These are phyloP conservation scores for Syngnathus scovelli DNA, from an alignment of 2,113 vertebrate genomes.

Conservation along the genomic window DNA sequence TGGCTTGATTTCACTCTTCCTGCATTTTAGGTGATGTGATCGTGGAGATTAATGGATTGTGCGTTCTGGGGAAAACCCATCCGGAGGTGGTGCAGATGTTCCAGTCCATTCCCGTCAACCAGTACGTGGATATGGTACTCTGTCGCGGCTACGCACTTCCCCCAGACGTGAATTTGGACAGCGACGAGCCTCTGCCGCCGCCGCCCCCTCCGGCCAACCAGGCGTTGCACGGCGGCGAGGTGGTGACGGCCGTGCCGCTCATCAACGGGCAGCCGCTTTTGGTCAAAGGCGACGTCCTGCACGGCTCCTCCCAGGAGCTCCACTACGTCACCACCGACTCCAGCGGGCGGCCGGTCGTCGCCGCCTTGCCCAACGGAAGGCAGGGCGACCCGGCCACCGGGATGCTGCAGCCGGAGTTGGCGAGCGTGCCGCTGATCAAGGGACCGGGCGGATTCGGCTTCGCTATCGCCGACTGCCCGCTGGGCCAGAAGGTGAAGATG, in stretches of 20 bases:
- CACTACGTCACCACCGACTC: conserved; percentile 77
- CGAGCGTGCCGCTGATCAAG: conserved; percentile 62
- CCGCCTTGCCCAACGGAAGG: conserved; percentile 71
- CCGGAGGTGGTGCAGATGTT: conserved; percentile 99
- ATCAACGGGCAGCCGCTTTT: conserved; percentile 75
- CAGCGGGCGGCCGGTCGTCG: conserved; percentile 71
- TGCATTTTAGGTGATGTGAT: conserved; percentile 85
- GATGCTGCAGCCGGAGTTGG: conserved; percentile 83
- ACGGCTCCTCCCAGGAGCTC: conserved; percentile 76
- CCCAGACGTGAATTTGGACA: conserved; percentile 74
- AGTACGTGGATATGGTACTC: conserved; percentile 89
- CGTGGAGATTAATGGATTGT: conserved; percentile 91
- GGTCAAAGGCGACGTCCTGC: conserved; percentile 66
- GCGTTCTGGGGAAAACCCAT: conserved; percentile 94
- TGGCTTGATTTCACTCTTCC: conserved; percentile 1
- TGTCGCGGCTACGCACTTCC: conserved; percentile 93
- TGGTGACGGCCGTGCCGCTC: conserved; percentile 75
- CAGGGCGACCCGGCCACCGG: conserved; percentile 70
- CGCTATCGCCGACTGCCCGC: conserved; percentile 92
- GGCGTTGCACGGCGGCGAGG: conserved; percentile 57
- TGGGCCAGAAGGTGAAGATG: conserved; percentile 98
- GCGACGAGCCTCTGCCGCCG: conserved; percentile 70
- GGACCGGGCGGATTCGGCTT: conserved; percentile 90
- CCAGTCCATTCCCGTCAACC: conserved; percentile 86
- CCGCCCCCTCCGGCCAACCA: conserved; percentile 48